Conservation (phyloP, 2,888 invertebrate species). For the Melanchra persicariae region DNA sequence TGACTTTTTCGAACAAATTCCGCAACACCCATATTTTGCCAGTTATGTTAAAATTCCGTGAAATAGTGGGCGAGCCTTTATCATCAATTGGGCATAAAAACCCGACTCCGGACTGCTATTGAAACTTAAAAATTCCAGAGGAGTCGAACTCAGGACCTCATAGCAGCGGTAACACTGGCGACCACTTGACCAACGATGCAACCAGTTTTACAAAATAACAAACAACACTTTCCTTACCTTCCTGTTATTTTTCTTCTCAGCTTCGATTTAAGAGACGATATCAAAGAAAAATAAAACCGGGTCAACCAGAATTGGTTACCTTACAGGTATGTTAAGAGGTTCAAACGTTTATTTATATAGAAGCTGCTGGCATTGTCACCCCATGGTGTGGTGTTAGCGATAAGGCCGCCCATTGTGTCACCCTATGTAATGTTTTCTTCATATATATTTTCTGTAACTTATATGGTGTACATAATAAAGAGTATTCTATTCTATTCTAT, state of each 20-base stretch:
- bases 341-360: background rate
- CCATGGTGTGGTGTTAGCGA: too few relatives aligned
- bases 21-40: too few relatives aligned
- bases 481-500: too few relatives aligned
- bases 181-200: background rate
- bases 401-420: too few relatives aligned
- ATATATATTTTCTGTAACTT: too few relatives aligned
- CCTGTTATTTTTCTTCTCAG: slow-evolving; percentile 76
- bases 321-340: slow-evolving; percentile 76
- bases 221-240: background rate
- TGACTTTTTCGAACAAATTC: too few relatives aligned
- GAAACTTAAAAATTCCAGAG: background rate
- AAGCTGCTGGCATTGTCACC: too few relatives aligned
- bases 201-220: background rate
- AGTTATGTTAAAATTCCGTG: background rate
- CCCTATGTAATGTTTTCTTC: too few relatives aligned
- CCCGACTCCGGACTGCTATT: background rate
- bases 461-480: too few relatives aligned
- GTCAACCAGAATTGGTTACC: slow-evolving; percentile 90
- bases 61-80: background rate
- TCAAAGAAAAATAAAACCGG: slow-evolving; percentile 90
- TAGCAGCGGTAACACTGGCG: background rate
- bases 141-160: background rate
- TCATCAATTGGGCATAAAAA: background rate
- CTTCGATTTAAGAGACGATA: slow-evolving; percentile 90